Conservation (phyloP, 1,140 invertebrate species). For the Drosophila arawakana region DNA sequence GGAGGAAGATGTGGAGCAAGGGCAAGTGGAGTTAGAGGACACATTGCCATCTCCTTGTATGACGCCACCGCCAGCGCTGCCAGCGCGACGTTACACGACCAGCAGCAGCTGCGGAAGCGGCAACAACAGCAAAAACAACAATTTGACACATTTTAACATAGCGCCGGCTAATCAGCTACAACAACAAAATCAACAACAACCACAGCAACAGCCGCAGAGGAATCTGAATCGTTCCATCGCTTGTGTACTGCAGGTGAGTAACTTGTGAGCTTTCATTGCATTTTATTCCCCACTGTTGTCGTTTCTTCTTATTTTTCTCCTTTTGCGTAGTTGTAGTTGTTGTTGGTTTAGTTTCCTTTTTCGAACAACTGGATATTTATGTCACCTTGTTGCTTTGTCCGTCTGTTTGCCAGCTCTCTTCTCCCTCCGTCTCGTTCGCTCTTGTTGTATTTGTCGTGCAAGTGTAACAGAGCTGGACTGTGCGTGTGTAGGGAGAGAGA, state of each 20-base stretch:
- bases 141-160: slow-evolving; percentile 59
- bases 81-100: slow-evolving; percentile 67
- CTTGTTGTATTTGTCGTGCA: not conserved
- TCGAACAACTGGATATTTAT: slow-evolving; percentile 76
- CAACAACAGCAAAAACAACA: slow-evolving; percentile 46
- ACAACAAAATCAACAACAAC: slow-evolving; percentile 24
- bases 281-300: slow-evolving; percentile 22
- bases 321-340: not conserved
- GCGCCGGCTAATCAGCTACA: slow-evolving; percentile 58
- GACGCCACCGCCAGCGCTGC: slow-evolving; percentile 68
- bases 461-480: not conserved
- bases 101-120: slow-evolving; percentile 1
- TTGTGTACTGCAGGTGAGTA: slow-evolving; percentile 62
- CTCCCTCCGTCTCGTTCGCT: not conserved
- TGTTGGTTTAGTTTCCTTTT: slow-evolving; percentile 71
- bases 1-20: slow-evolving; percentile 16
- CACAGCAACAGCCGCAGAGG: slow-evolving; percentile 42
- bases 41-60: slow-evolving; percentile 48
- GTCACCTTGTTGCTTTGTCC: slow-evolving; percentile 69
- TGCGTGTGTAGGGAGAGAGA: not conserved
- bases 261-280: slow-evolving; percentile 52
- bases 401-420: not conserved
- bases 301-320: slow-evolving; percentile 6
- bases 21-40: slow-evolving; percentile 34
- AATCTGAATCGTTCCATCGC: slow-evolving; percentile 51